Percentiles rank a stretch among this genome's conserved stretches.
These are phyloP conservation scores for Drosophila borealis DNA, from an alignment of 2,888 invertebrate genomes.

Conservation along the genomic window DNA sequence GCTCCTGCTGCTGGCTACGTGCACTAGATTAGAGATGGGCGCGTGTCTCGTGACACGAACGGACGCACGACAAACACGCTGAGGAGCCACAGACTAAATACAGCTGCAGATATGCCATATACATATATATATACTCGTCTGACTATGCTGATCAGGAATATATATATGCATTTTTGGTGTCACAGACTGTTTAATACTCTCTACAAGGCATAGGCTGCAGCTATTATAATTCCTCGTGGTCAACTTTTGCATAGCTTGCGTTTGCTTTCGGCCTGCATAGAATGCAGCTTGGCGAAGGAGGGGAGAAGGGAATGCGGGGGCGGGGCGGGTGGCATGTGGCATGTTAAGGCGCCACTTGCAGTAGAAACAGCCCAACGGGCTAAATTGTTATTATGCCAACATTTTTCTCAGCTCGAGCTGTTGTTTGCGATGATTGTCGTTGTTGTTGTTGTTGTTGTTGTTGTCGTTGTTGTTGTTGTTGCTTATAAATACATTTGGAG, in stretches of 20 bases:
- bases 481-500: slow-evolving; percentile 63
- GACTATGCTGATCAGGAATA: no score
- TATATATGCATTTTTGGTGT: no score
- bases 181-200: no score
- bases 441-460: slow-evolving; percentile 20
- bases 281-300: neutral
- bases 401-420: slow-evolving; percentile 31
- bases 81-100: no score
- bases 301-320: neutral
- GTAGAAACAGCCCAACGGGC: slow-evolving; percentile 30
- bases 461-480: slow-evolving; percentile 31
- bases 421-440: slow-evolving; percentile 5
- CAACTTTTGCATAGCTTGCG: no score
- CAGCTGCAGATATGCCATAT: no score
- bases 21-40: neutral
- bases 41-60: neutral
- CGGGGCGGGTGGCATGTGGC: slow-evolving; percentile 24
- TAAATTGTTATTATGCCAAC: slow-evolving; percentile 63
- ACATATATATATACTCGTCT: no score
- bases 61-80: no score
- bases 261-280: neutral
- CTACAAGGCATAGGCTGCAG: no score
- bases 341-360: slow-evolving; percentile 56
- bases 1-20: neutral
- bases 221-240: no score